Conservation (phyloP, 2,113 vertebrate genomes). For the Rhegmatorhina hoffmannsi region DNA sequence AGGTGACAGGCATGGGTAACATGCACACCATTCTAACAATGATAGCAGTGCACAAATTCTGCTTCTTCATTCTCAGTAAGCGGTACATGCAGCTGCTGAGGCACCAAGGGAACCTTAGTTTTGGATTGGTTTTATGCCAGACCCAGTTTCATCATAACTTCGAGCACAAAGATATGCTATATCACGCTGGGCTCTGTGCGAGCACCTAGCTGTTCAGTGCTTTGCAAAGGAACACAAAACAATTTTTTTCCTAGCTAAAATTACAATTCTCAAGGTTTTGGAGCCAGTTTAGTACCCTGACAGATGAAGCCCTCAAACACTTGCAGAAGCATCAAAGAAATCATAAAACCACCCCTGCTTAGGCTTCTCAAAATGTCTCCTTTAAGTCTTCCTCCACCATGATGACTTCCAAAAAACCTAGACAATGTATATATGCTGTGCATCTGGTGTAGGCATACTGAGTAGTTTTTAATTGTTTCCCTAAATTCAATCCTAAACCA, state of each 20-base stretch:
- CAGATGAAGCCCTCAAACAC: not conserved
- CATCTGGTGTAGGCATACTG: not conserved
- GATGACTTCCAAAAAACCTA: not conserved
- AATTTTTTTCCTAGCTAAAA: not conserved
- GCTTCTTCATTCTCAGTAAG: not conserved
- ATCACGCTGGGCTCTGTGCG: not conserved
- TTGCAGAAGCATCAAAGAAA: not conserved
- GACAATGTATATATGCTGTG: fast-evolving
- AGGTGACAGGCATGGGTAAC: not conserved
- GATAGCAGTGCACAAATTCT: not conserved
- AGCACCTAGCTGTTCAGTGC: not conserved
- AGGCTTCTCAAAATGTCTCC: not conserved
- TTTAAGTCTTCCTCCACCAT: not conserved
- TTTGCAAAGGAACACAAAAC: not conserved
- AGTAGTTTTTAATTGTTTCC: not conserved
- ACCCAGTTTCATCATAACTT: not conserved
- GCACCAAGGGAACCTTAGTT: not conserved
- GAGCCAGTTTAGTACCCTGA: not conserved
- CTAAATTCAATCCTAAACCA: not conserved
- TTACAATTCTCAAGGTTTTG: not conserved
- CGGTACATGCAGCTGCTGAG: not conserved
- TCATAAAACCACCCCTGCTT: not conserved
- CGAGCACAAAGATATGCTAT: not conserved
- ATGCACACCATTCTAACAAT: not conserved
- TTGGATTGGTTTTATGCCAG: not conserved